These are phyloP conservation scores for Druceiella hillmani DNA, from an alignment of 2,888 invertebrate species.

Conservation along the genomic window DNA sequence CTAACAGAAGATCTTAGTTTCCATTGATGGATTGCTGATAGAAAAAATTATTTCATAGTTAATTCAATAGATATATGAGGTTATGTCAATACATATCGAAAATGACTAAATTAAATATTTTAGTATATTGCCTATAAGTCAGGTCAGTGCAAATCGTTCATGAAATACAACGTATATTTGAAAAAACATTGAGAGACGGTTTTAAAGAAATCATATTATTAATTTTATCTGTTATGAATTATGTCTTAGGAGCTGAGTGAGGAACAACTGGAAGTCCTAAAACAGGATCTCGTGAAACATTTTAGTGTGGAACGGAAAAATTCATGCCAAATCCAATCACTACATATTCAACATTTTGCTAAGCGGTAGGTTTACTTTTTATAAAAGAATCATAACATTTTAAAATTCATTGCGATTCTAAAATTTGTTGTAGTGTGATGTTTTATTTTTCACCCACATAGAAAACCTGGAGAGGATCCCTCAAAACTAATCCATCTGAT, in stretches of 20 bases:
- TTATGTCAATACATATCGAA: too few relatives aligned
- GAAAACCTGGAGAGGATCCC: conserved; percentile 55
- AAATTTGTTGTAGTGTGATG: conserved; percentile 11
- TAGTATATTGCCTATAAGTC: too few relatives aligned
- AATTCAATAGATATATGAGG: too few relatives aligned
- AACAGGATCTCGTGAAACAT: conserved; percentile 57
- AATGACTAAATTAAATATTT: too few relatives aligned
- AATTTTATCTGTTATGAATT: conserved; percentile 10
- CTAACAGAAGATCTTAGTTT: too few relatives aligned
- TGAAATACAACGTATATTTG: too few relatives aligned
- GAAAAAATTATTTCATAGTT: too few relatives aligned
- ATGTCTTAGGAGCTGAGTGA: conserved; percentile 48
- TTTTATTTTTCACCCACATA: conserved; percentile 29
- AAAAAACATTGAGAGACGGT: too few relatives aligned
- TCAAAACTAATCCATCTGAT: conserved; percentile 59
- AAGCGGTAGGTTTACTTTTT: conserved; percentile 48
- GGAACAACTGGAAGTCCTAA: conserved; percentile 57
- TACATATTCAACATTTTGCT: conserved; percentile 63
- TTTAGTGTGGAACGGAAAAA: conserved; percentile 59
- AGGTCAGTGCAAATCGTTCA: too few relatives aligned
- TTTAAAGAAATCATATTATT: too few relatives aligned
- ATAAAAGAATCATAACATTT: background rate
- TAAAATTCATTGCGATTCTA: background rate
- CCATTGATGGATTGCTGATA: too few relatives aligned
- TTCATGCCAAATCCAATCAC: conserved; percentile 59